Base-by-base conservation (phyloP, 2,888 invertebrate species). In the Heteropelma amictum region DNA sequence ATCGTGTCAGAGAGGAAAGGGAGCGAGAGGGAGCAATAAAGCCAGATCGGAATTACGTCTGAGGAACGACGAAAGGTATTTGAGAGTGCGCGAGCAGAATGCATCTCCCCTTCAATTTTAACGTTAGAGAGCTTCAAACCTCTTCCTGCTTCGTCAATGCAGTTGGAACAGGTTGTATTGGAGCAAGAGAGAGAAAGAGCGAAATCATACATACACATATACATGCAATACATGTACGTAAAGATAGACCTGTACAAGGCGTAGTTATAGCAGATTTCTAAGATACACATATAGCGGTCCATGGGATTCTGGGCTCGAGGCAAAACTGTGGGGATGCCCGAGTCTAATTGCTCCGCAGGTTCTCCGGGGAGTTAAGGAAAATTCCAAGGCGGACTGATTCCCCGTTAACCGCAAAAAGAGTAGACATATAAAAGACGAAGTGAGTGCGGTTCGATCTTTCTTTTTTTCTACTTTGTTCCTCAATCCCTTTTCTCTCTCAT, bases 41-140 rank as follows among this genome's bases (percentile, higher is more conserved):
- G 79, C 58, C 42, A 49, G 51, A 75, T 78, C 75, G 78, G 76
- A 81, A 82, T 80, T 79, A 79, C 79, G 79, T 79, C 77, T 76
- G 74, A 70, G 67, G 80, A 76, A 80, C 78, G 78, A 77, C 76
- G 76, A 72, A 64, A 65, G 77, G 77, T 77, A 78, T 78, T 79
- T 58, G 72, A 67, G 76, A 64, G 60, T 70, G 70, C 61, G 51
- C 61, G 71, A 68, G 58, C 42, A 77, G 51, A 79, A 79, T 73
- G 77, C 77, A 72, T 45, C 76, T 60, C 42, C 21, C 65, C 78
- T 77, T 80, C 79, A 79, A 81, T 80, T 81, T 77, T 77, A 45
- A 72, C 51, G 77, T 74, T 70, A 69, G 68, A 47, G 58, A 60
- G 64, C 56, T 26, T 56, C 64, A 47, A 19, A 17, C 54, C 17